These are phyloP conservation scores for Drosophila burlai DNA, from an alignment of 1,140 invertebrate species.

Conservation along the genomic window DNA sequence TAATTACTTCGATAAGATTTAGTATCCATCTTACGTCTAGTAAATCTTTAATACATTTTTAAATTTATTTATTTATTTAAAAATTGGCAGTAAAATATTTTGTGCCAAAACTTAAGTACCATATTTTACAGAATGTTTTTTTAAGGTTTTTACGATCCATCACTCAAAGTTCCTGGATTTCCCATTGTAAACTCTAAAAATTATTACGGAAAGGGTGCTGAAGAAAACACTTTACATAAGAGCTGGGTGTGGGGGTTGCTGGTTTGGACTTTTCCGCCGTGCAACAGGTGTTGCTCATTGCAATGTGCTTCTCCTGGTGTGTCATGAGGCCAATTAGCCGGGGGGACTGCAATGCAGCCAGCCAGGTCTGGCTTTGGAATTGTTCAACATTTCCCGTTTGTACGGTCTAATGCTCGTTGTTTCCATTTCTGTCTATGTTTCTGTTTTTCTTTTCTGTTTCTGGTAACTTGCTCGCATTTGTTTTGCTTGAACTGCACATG, in stretches of 20 bases:
- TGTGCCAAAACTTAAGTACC: not conserved
- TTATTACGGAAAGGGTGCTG: not conserved
- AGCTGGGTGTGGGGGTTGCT: not conserved
- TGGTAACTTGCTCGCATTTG: constrained; percentile 36
- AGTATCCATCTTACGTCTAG: not conserved
- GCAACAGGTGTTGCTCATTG: constrained; percentile 36
- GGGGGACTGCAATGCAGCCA: constrained; percentile 9
- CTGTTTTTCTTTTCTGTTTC: constrained; percentile 28
- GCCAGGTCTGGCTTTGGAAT: constrained; percentile 9
- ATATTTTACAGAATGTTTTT: not conserved
- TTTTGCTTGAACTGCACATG: constrained; percentile 35
- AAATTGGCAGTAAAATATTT: not conserved
- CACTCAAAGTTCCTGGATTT: not conserved
- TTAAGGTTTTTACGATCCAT: too few species aligned
- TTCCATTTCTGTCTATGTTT: constrained; percentile 21
- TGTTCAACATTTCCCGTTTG: constrained; percentile 24
- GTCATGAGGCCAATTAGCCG: constrained; percentile 16
- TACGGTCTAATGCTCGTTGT: constrained; percentile 21
- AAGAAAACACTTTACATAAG: constrained; percentile 13
- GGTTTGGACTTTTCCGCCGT: constrained; percentile 2
- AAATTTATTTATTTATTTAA: not conserved
- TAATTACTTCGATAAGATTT: not conserved
- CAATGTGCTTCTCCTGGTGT: constrained; percentile 4
- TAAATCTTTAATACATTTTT: not conserved
- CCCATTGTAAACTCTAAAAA: not conserved